Evolutionary conservation across 2,888 invertebrate species (phyloP), one percentile per base, ranked within the genome.

Genomic region (Polia nebulosa): DNA sequence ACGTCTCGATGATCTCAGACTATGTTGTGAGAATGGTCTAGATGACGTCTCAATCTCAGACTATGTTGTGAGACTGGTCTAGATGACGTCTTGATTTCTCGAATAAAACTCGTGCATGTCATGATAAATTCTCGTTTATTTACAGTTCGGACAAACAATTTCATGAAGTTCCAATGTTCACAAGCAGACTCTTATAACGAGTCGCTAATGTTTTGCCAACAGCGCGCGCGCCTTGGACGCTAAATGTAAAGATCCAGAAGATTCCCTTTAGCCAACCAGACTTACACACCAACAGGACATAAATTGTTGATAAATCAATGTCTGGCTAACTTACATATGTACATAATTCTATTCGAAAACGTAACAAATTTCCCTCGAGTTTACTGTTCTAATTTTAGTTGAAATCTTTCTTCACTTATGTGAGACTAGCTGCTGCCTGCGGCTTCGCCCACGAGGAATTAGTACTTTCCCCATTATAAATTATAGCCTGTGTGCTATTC

Each of bases 91-190:
- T 39, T 39, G 2, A 17, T 39, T 39, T 39, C 17, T 39, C 17
- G 3, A 68, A 73, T 68, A 68, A 71, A 66, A 55, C n/a, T 3
- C 25, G 11, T 27, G 29, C 3, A 41, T 41, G 3, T 45, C 49
- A 56, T 22, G 17, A 39, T 63, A 49, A 34, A 41, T 32, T 72
- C 36, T 71, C 32, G 34, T 78, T 81, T 78, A 81, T 77, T 72
- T 72, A 77, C 64, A 65, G 8, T 47, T 53, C 22, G 39, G 55
- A 36, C 17, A 22, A 60, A 47, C 27, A 59, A 73, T 56, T 51
- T 76, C n/a, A 34, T 57, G 2, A 52, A 22, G 25, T 39, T 39
- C 4, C 44, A 27, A 39, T 60, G 52, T 52, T 25, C 39, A 72
- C 53, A 53, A 60, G 44, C 55, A 56, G 55, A 60, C 51, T 51